These are phyloP conservation scores for Osmoderma eremita DNA, from an alignment of 2,888 invertebrate genomes.

Conservation along the genomic window DNA sequence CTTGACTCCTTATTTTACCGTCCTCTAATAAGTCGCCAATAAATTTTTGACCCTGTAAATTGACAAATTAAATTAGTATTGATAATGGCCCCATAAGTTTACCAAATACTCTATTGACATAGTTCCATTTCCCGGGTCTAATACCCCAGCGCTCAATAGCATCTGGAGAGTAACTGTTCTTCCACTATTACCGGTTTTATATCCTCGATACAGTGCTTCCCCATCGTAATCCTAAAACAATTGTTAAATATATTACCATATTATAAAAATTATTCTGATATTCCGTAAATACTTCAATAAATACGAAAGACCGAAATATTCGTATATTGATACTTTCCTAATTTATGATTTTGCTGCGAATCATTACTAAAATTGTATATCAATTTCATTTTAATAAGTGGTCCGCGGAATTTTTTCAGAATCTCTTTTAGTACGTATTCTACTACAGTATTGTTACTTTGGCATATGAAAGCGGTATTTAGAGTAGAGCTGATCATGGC, in stretches of 20 bases:
- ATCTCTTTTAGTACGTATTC: no score
- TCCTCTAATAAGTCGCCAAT: constrained; percentile 85
- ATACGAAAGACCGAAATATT: no score
- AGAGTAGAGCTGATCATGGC: no score
- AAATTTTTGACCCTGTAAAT: constrained; percentile 84
- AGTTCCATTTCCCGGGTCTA: constrained; percentile 83
- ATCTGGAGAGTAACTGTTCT: constrained; percentile 84
- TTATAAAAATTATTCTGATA: not conserved
- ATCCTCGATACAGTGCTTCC: constrained; percentile 53
- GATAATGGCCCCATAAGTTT: constrained; percentile 51
- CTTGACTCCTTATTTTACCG: constrained; percentile 90
- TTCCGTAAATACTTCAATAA: no score
- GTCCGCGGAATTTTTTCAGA: no score
- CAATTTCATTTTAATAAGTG: no score
- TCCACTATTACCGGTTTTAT: constrained; percentile 54
- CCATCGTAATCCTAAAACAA: constrained; percentile 58
- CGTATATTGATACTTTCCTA: no score
- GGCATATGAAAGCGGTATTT: no score
- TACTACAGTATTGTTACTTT: no score
- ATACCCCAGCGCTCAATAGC: constrained; percentile 84
- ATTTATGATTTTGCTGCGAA: no score
- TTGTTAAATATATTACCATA: constrained; percentile 22
- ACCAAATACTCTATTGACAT: constrained; percentile 93
- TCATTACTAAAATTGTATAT: no score
- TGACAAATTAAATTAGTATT: constrained; percentile 34